phyloP scores from a whole-genome alignment of 2,113 vertebrate genomes.

The Xenopus borealis region DNA sequence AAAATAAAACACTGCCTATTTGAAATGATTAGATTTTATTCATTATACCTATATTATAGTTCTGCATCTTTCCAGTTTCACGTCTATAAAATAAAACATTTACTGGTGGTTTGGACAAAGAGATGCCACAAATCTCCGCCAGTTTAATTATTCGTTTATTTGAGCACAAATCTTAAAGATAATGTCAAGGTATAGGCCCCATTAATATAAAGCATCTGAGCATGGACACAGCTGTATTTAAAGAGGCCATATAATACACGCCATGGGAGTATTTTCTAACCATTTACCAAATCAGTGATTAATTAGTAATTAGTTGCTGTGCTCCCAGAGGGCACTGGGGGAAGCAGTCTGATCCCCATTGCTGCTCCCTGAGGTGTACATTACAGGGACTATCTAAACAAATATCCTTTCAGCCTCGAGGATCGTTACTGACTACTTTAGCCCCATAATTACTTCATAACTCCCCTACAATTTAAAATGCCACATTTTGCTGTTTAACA shows the following conservation, averaged over 20 bases:
- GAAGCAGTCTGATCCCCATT: neutral
- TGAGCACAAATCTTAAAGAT: too few species aligned
- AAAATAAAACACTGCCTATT: too few species aligned
- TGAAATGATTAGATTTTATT: too few species aligned
- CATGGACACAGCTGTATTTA: neutral
- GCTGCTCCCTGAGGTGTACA: constrained; percentile 1
- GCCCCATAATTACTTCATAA: neutral
- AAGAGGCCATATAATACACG: neutral
- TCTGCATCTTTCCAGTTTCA: too few species aligned
- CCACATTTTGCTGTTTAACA: neutral
- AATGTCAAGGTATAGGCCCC: too few species aligned
- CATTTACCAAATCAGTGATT: constrained; percentile 1
- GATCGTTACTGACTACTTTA: neutral
- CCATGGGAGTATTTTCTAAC: constrained; percentile 1
- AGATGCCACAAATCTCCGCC: too few species aligned
- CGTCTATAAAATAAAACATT: too few species aligned
- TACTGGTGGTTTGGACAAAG: too few species aligned
- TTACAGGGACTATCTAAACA: neutral
- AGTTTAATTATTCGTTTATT: too few species aligned
- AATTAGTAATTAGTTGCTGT: neutral
- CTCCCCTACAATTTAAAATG: neutral
- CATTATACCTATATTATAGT: too few species aligned
- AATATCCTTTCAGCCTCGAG: neutral
- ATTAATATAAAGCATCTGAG: neutral
- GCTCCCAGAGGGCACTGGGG: neutral